Percentiles rank a stretch among this genome's conserved stretches.
These are phyloP conservation scores for Capra hircus DNA, from an alignment of 2,113 vertebrate species.

Conservation along the genomic window DNA sequence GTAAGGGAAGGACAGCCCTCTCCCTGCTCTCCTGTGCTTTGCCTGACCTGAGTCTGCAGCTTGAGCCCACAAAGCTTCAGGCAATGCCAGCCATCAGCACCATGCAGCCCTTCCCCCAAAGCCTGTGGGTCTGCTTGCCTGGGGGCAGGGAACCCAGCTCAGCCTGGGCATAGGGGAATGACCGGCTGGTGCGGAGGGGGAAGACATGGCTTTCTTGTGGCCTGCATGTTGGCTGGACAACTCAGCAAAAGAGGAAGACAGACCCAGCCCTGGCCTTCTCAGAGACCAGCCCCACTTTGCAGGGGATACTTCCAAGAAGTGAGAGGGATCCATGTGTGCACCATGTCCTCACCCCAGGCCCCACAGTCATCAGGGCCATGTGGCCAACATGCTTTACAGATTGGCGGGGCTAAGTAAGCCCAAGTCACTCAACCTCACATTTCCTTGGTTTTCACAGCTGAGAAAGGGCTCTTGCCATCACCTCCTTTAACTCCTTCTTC, in stretches of 20 bases:
- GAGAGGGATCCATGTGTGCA: neutral
- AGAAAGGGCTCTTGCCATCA: neutral
- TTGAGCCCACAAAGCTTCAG: neutral
- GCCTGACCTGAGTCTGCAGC: neutral
- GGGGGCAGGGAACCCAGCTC: neutral
- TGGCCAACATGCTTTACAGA: neutral
- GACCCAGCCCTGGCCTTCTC: too few relatives aligned
- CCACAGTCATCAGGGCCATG: neutral
- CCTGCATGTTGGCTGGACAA: neutral
- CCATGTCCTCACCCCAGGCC: fast-evolving
- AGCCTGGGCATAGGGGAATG: neutral
- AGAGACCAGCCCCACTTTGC: neutral
- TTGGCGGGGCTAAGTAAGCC: neutral
- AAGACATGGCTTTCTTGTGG: neutral
- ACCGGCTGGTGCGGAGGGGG: neutral
- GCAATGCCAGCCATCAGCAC: fast-evolving
- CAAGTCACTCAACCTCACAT: neutral
- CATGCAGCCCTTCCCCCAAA: fast-evolving
- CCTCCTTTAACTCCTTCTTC: neutral
- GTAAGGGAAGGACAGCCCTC: neutral
- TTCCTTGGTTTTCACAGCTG: neutral
- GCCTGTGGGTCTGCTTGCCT: fast-evolving
- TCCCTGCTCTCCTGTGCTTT: neutral
- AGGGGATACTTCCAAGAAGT: neutral
- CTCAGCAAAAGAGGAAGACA: neutral